phyloP scores from a whole-genome alignment of 2,797 vertebrate genomes.

The Neoniphon sammara region DNA sequence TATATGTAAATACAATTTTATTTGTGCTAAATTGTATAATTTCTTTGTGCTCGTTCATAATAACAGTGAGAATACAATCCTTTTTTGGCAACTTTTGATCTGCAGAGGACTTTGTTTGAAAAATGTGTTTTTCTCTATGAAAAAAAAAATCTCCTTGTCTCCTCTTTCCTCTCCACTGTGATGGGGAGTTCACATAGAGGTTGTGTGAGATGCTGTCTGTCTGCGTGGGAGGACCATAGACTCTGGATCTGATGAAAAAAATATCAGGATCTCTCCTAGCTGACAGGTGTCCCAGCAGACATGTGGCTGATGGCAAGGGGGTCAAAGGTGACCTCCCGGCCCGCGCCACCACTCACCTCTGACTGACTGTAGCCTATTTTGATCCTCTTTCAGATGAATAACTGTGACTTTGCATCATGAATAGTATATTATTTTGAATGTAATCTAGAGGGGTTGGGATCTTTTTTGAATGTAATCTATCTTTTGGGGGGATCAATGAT shows the following conservation, averaged over 20 bases:
- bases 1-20: conserved; percentile 83
- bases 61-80: conserved; percentile 77
- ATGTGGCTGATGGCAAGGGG: conserved; percentile 51
- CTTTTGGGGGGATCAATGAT: conserved; percentile 54
- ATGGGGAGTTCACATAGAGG: conserved; percentile 68
- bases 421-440: conserved; percentile 86
- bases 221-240: conserved; percentile 59
- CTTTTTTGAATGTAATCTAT: conserved; percentile 82
- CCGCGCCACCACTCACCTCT: conserved; percentile 72
- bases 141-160: conserved; percentile 29
- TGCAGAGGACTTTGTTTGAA: conserved; percentile 70
- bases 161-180: conserved; percentile 73
- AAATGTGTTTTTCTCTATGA: conserved; percentile 57
- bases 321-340: conserved; percentile 56
- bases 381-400: conserved; percentile 84
- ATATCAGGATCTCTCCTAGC: conserved; percentile 55
- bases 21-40: conserved; percentile 78
- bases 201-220: conserved; percentile 61
- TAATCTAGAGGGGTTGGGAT: conserved; percentile 77
- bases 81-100: conserved; percentile 66
- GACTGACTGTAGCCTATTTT: conserved; percentile 78
- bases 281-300: conserved; percentile 58
- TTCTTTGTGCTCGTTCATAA: conserved; percentile 81
- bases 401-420: conserved; percentile 92
- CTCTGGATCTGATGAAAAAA: conserved; percentile 60